phyloP scores from a whole-genome alignment of 1,140 invertebrate genomes.

The Orius laevigatus region DNA sequence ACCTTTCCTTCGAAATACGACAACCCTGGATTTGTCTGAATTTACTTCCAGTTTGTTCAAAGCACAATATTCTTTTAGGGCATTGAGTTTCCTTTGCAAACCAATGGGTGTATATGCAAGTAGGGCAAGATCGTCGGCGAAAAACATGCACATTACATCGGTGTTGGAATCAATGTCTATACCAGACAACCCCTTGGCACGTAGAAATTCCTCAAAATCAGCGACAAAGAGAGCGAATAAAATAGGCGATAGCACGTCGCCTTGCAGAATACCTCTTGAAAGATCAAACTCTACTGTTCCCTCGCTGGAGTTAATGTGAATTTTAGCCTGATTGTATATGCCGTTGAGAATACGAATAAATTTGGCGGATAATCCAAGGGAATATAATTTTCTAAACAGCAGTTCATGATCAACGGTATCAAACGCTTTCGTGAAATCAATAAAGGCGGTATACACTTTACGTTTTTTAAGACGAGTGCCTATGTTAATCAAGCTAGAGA shows the following conservation, averaged over 20 bases:
- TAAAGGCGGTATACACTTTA: constrained; percentile 18
- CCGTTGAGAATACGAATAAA: constrained; percentile 17
- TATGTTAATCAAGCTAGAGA: neutral
- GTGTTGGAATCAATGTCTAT: neutral
- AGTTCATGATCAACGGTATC: constrained; percentile 17
- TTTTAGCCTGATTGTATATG: constrained; percentile 19
- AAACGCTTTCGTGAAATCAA: constrained; percentile 21
- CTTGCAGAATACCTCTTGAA: constrained; percentile 19
- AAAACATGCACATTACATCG: constrained; percentile 15
- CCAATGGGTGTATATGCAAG: constrained; percentile 6
- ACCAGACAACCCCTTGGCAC: neutral
- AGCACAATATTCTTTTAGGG: constrained; percentile 13
- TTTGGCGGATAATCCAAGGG: constrained; percentile 18
- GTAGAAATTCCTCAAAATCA: constrained; percentile 13
- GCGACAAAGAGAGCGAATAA: constrained; percentile 16
- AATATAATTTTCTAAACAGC: constrained; percentile 18
- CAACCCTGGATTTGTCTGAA: constrained; percentile 16
- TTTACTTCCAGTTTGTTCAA: constrained; percentile 16
- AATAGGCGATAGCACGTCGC: constrained; percentile 16
- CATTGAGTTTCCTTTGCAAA: constrained; percentile 6
- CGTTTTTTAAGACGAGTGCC: neutral
- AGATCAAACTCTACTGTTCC: constrained; percentile 9
- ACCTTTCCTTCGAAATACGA: constrained; percentile 11
- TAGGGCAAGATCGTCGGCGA: constrained; percentile 18
- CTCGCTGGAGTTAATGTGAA: constrained; percentile 10